Base-by-base conservation (phyloP, 37 sponge, comb jelly and placozoan genomes). In the Axinella damicornis region DNA sequence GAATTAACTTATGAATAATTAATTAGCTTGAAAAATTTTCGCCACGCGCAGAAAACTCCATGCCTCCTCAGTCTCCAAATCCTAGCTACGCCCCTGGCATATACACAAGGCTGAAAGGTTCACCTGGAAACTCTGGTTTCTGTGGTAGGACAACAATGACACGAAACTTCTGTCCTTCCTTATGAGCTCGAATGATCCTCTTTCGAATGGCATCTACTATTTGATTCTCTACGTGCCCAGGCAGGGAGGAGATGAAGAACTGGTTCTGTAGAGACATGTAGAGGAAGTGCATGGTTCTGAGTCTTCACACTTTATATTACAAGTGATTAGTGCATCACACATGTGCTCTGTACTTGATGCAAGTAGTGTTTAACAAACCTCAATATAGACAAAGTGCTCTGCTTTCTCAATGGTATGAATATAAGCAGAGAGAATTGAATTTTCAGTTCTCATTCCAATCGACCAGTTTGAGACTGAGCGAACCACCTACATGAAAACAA, bases 311-410 rank as follows among this genome's bases (percentile, higher is more conserved):
- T n/a, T n/a, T n/a, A n/a, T n/a, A n/a, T n/a, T 46, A 46, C 46
- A 46, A 46, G 46, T 46, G 46, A 46, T 46, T 46, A 46, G 46
- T 46, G n/a, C n/a, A n/a, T n/a, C n/a, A n/a, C n/a, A 46, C 46
- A 46, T 46, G 46, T 46, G 46, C 46, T 46, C 4, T 46, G 46
- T 12, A 9, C 46, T 9, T 46, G 46, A 46, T 12, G 9, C 46
- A 12, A 46, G 46, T 9, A 46, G 46, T 9, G 9, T 46, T 46
- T 9, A 46, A 46, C 46, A 46, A 12, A 46, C 46, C 46, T 90
- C 90, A 73, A 90, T 90, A 74, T 90, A 90, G 21, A 90, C 84
- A 58, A 84, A 90, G 31, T 90, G 90, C 60, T 90, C 80, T 20
- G 90, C 90, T 19, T 69, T 77, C 38, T 83, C 66, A 77, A 90